These are phyloP conservation scores for Trachops cirrhosus DNA, from an alignment of 2,797 vertebrate species.

Conservation along the genomic window DNA sequence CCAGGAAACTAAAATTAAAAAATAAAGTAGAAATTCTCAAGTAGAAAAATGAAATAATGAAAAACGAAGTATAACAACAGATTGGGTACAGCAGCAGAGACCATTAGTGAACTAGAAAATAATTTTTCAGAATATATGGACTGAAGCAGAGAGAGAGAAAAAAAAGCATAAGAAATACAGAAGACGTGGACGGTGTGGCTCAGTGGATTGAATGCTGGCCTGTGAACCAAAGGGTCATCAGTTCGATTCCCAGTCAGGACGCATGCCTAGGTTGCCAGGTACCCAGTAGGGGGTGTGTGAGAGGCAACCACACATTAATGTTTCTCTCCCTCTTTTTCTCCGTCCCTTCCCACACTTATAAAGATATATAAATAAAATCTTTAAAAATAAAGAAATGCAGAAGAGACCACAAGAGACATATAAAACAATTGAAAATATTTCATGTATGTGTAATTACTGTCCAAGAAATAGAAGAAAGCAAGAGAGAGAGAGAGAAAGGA, in stretches of 20 bases:
- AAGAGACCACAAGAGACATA: not conserved
- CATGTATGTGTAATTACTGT: not conserved
- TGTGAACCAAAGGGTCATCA: too few species aligned
- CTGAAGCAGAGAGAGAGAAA: not conserved
- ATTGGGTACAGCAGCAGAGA: not conserved
- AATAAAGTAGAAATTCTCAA: not conserved
- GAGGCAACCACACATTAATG: too few species aligned
- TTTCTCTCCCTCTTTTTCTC: too few species aligned
- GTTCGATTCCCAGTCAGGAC: too few species aligned
- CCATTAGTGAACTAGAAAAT: not conserved
- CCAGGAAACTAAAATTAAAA: not conserved
- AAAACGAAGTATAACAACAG: not conserved
- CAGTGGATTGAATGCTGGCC: too few species aligned
- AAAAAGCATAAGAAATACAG: not conserved
- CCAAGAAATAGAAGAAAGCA: not conserved
- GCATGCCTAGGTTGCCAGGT: too few species aligned
- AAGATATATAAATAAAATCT: too few species aligned
- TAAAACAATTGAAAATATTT: not conserved
- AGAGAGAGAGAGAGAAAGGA: not conserved
- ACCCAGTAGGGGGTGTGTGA: too few species aligned
- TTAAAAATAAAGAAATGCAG: not conserved
- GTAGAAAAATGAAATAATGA: not conserved
- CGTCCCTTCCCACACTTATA: too few species aligned
- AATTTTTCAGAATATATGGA: not conserved
- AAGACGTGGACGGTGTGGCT: not conserved